Evolutionary conservation across 2,113 vertebrate genomes (phyloP).

Genomic region (Nothobranchius kuhntae): DNA sequence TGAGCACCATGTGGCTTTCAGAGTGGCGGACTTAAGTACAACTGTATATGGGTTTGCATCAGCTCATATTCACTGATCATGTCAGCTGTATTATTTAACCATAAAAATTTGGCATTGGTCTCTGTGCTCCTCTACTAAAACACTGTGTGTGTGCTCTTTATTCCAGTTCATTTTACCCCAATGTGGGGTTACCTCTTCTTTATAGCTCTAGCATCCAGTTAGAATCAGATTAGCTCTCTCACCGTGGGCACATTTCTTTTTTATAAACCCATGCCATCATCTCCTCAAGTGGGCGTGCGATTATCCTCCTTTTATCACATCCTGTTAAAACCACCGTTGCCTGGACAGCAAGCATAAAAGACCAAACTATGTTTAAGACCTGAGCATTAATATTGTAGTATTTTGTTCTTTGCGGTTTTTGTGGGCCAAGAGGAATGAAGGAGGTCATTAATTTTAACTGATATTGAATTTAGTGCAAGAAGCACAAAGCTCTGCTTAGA

Average conservation of each 20-base stretch:
- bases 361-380: constrained; percentile 40
- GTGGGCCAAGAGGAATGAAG: constrained; percentile 51
- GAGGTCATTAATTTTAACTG: constrained; percentile 73
- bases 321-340: constrained; percentile 58
- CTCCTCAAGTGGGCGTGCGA: constrained; percentile 69
- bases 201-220: constrained; percentile 26
- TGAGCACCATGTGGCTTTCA: background rate
- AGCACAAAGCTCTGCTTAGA: constrained; percentile 47
- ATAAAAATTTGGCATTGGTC: background rate
- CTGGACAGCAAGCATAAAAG: constrained; percentile 58
- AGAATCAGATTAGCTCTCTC: constrained; percentile 48
- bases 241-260: constrained; percentile 54
- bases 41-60: constrained; percentile 1
- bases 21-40: background rate
- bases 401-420: constrained; percentile 55
- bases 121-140: constrained; percentile 18
- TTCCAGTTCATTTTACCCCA: constrained; percentile 33
- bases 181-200: constrained; percentile 28
- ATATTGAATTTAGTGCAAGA: constrained; percentile 59
- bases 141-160: background rate
- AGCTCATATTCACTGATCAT: background rate
- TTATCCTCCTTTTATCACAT: constrained; percentile 68
- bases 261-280: constrained; percentile 71
- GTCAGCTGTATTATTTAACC: background rate
- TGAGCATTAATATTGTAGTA: constrained; percentile 38